Base-by-base conservation (phyloP, 2,113 vertebrate species). In the Halichoerus grypus region DNA sequence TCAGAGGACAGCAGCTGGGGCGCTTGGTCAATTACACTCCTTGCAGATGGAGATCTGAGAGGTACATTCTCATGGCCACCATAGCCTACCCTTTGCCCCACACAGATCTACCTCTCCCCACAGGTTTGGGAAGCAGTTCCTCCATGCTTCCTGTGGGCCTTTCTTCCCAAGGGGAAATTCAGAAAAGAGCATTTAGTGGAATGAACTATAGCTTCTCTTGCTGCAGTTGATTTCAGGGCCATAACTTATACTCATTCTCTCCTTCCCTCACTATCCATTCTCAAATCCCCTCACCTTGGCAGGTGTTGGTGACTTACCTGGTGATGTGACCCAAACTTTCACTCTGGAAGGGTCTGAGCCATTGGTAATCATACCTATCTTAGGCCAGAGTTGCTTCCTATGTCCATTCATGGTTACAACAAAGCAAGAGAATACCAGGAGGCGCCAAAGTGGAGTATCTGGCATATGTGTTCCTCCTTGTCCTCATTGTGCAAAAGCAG, bases 81-180 rank as follows among this genome's bases (percentile, higher is more conserved):
- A 42, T 2, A 59, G 7, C 77, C 42, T 63, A 61, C 53, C 21
- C 39, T 36, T 39, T 28, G 36, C 0, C 49, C 13, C 18, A 65
- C 51, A 57, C 6, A 36, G 51, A 63, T 49, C 31, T n/a, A 46
- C 24, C 72, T 85, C 72, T 93, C 53, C 33, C 59, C 31, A 14
- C 4, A 69, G 36, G 51, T 76, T 88, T 71, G 57, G 83, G 28
- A 71, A 88, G 33, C 63, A 88, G 36, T 81, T 88, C 55, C 53
- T 93, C 24, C 10, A 1, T 72, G 28, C 71, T 55, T 94, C 46
- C 65, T 55, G 63, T 81, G 84, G 49, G 8, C 49, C 77, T 71
- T 81, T 94, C 33, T 96, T 91, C 71, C 76, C n/a, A 24, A 81
- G 2, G 42, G 76, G 53, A 95, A 84, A 88, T 46, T 91, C 59